Evolutionary conservation across 2,888 invertebrate species (phyloP).

Genomic region (Heliconius ismenius): DNA sequence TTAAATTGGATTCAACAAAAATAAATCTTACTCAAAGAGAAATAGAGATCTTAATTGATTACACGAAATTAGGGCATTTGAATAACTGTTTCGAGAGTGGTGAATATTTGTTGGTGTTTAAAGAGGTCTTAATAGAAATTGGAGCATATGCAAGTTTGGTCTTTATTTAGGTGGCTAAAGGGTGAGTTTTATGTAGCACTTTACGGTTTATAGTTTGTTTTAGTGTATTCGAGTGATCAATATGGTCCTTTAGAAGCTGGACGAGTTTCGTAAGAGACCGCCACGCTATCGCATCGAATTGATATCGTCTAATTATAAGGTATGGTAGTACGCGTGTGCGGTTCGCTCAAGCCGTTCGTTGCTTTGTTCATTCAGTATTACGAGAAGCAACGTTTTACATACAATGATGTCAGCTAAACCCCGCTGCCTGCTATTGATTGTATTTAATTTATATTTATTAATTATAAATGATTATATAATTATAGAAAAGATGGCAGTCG

Average conservation of each 20-base stretch:
- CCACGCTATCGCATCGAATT: slow-evolving; percentile 76
- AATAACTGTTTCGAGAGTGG: slow-evolving; percentile 52
- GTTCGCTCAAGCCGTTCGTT: slow-evolving; percentile 52
- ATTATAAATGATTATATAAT: background rate
- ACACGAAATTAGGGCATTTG: slow-evolving; percentile 45
- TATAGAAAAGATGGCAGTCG: too few species aligned
- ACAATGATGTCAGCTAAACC: slow-evolving; percentile 25
- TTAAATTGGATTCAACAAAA: slow-evolving; percentile 32
- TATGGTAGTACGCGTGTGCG: slow-evolving; percentile 59
- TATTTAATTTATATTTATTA: background rate
- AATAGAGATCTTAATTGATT: slow-evolving; percentile 45
- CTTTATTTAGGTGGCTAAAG: slow-evolving; percentile 36
- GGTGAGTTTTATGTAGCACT: slow-evolving; percentile 40
- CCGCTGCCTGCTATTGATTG: background rate
- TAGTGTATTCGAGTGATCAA: slow-evolving; percentile 49
- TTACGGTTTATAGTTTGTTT: slow-evolving; percentile 43
- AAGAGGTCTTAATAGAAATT: slow-evolving; percentile 51
- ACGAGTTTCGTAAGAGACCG: slow-evolving; percentile 76
- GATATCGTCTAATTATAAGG: slow-evolving; percentile 80
- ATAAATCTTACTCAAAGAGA: slow-evolving; percentile 42
- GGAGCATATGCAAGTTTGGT: slow-evolving; percentile 48
- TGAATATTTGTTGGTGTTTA: slow-evolving; percentile 44
- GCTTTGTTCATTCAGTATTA: slow-evolving; percentile 50
- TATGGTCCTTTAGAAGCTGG: slow-evolving; percentile 72
- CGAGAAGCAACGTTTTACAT: slow-evolving; percentile 34